Conservation (phyloP, 2,888 invertebrate species). For the Rhagium mordax region DNA sequence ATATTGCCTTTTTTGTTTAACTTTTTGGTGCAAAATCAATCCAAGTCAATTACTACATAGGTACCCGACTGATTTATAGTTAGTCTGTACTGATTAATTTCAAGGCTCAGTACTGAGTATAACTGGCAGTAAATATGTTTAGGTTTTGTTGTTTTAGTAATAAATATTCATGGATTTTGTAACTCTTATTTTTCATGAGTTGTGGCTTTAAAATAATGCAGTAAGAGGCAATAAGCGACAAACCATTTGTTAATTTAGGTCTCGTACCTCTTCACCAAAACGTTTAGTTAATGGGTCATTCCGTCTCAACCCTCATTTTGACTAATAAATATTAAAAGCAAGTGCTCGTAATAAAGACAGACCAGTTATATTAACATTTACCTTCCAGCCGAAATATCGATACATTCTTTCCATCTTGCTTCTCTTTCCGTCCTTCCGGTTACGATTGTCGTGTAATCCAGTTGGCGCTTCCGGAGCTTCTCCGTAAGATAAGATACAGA, state of each 20-base stretch:
- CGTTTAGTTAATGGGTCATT: neutral
- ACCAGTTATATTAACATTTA: conserved; percentile 59
- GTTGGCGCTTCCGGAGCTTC: conserved; percentile 82
- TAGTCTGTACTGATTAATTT: too few relatives aligned
- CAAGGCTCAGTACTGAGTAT: too few relatives aligned
- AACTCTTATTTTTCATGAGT: too few relatives aligned
- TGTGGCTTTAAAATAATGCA: too few relatives aligned
- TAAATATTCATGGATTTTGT: too few relatives aligned
- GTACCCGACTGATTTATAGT: too few relatives aligned
- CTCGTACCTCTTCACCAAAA: neutral
- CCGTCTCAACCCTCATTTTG: neutral
- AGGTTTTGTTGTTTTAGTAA: too few relatives aligned
- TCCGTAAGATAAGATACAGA: conserved; percentile 88
- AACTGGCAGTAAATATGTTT: too few relatives aligned
- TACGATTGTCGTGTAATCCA: conserved; percentile 85
- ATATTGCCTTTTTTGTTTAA: too few relatives aligned
- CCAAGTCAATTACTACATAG: too few relatives aligned
- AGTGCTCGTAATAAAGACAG: neutral
- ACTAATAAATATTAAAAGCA: neutral
- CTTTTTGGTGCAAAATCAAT: too few relatives aligned
- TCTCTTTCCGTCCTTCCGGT: conserved; percentile 89
- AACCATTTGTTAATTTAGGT: neutral
- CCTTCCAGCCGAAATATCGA: conserved; percentile 85
- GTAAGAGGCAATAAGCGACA: too few relatives aligned
- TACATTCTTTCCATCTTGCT: conserved; percentile 94